Evolutionary conservation across 2,113 vertebrate species (phyloP).

Genomic region (Grammomys dolichurus): DNA sequence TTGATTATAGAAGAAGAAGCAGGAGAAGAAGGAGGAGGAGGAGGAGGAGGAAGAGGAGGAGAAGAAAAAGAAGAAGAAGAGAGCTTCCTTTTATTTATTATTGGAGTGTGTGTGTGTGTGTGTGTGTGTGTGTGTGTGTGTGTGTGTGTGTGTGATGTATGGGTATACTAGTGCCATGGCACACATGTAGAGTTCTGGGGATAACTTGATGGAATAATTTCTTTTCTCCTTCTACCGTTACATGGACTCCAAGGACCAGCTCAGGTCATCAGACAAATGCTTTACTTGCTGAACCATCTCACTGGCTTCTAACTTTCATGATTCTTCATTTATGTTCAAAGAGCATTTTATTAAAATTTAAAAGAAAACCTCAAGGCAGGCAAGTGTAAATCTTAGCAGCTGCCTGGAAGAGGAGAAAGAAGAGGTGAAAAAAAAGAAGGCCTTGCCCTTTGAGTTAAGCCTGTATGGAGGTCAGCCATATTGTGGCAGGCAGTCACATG

Average conservation of each 20-base stretch:
- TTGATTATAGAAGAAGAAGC: neutral
- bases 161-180: neutral
- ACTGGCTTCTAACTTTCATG: neutral
- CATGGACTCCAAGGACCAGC: neutral
- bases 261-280: neutral
- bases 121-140: neutral
- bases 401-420: neutral
- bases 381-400: neutral
- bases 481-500: neutral
- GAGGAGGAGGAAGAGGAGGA: fast-evolving
- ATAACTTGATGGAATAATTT: neutral
- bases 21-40: fast-evolving
- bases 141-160: neutral
- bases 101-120: neutral
- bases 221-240: neutral
- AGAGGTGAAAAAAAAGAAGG: neutral
- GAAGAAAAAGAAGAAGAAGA: neutral
- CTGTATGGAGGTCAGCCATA: neutral
- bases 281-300: neutral
- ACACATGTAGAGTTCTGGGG: neutral
- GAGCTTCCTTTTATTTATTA: neutral
- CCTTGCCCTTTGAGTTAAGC: neutral
- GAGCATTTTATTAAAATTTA: neutral
- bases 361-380: neutral
- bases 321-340: neutral